Conservation (phyloP, 2,113 vertebrate genomes). For the Centropus bengalensis region DNA sequence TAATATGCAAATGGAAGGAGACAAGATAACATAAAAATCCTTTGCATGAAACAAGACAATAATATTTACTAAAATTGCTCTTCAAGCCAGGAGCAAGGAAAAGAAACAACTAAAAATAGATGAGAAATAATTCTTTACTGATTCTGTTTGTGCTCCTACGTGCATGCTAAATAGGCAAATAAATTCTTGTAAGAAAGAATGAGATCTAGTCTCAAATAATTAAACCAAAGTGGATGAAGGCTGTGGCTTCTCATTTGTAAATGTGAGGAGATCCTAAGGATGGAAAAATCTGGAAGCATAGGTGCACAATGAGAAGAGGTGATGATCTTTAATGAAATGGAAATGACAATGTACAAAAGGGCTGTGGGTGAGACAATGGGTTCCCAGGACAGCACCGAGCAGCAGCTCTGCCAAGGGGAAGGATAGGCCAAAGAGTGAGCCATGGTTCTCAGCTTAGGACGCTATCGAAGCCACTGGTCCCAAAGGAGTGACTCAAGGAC, state of each 20-base stretch:
- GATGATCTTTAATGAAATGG: background rate
- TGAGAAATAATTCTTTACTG: background rate
- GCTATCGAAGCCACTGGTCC: background rate
- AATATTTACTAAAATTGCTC: constrained; percentile 5
- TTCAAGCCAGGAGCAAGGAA: background rate
- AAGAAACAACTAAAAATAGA: background rate
- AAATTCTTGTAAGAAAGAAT: background rate
- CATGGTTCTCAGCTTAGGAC: background rate
- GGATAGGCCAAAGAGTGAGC: background rate
- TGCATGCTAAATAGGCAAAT: background rate
- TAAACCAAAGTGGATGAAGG: background rate
- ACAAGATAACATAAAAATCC: background rate
- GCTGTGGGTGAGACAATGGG: background rate
- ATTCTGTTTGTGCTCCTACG: background rate
- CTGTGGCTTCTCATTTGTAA: background rate
- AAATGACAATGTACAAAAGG: background rate
- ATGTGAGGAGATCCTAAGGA: background rate
- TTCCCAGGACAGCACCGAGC: background rate
- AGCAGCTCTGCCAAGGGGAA: background rate
- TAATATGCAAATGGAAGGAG: background rate
- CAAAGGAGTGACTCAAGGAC: background rate
- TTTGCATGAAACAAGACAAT: background rate
- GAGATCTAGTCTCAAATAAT: background rate
- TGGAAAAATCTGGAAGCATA: background rate
- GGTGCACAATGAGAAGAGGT: background rate